Conservation (phyloP, 1,140 invertebrate species). For the Geopemphigus sp. region DNA sequence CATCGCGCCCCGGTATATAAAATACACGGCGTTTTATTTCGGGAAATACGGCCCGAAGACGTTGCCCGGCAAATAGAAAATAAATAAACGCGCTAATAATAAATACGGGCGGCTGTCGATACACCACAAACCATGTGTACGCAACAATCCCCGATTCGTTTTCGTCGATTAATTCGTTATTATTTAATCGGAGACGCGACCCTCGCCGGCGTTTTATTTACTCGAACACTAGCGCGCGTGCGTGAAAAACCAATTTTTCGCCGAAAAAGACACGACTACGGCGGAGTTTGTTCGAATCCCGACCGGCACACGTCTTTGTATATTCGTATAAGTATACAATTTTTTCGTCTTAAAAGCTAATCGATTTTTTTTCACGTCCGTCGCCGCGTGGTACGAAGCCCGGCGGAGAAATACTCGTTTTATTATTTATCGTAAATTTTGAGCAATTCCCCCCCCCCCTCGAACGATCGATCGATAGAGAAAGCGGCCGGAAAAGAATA, state of each 20-base stretch:
- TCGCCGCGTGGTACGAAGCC: too few relatives aligned
- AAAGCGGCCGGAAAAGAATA: too few relatives aligned
- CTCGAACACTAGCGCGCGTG: too few relatives aligned
- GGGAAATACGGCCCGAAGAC: conserved; percentile 1
- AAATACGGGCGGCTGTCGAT: background rate
- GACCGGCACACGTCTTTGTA: background rate
- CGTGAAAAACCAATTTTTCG: background rate
- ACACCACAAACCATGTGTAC: too few relatives aligned
- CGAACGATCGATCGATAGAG: too few relatives aligned
- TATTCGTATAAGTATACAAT: background rate
- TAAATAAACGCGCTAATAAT: background rate
- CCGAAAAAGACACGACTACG: background rate
- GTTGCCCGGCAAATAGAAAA: conserved; percentile 16
- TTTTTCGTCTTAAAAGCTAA: background rate
- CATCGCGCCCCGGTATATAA: background rate
- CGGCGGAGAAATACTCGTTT: background rate
- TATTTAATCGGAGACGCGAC: background rate
- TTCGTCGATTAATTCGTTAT: too few relatives aligned
- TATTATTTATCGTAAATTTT: background rate
- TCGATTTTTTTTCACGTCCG: background rate
- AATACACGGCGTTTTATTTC: background rate
- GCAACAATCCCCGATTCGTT: too few relatives aligned
- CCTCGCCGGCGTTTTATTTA: background rate
- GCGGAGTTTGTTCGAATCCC: background rate
- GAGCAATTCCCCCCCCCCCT: too few relatives aligned